Base-by-base conservation (phyloP, 2,797 vertebrate genomes). In the Echiichthys vipera region DNA sequence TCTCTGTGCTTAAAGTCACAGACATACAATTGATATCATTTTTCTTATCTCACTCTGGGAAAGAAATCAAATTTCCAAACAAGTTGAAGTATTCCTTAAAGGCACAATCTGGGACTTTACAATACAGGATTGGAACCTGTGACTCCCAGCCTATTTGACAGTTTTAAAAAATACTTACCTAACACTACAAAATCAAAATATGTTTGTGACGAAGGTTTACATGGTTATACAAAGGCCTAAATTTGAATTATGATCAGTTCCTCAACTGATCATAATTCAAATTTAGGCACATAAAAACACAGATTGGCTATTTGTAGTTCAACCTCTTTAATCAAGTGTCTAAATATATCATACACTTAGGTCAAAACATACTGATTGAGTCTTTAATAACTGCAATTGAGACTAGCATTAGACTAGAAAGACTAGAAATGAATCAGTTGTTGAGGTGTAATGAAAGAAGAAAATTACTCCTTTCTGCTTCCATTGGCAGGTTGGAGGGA, bases 401-500 rank as follows among this genome's bases (percentile, higher is more conserved):
- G 34, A 49, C 9, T 7, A 47, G 39, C 2, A 11, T n/a, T 40
- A 24, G 2, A n/a, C n/a, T n/a, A n/a, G n/a, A n/a, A n/a, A 24
- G n/a, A 53, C 8, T n/a, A n/a, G 25, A 55, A 30, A 24, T 45
- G 0, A 14, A 36, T 8, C 3, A 0, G 0, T 1, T 36, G 27
- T 42, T 42, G 14, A 11, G 22, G 15, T 59, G 32, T 12, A 15
- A 5, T 49, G 34, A 63, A 46, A 32, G 22, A 5, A 43, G 36
- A 17, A 51, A 18, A 18, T 32, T 34, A 62, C 34, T 37, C 37
- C 3, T 54, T 11, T 67, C 59, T 74, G 54, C 18, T 65, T 75
- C 17, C 10, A 14, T 27, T 40, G 47, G 13, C 32, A 88, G 86
- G 62, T 27, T 55, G 59, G 10, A n/a, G 58, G 75, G 64, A 40